A percentile compares a stretch with the other conserved stretches of the same genome.
Conservation (phyloP, 2,113 vertebrate species). For the Vireo altiloquus region DNA sequence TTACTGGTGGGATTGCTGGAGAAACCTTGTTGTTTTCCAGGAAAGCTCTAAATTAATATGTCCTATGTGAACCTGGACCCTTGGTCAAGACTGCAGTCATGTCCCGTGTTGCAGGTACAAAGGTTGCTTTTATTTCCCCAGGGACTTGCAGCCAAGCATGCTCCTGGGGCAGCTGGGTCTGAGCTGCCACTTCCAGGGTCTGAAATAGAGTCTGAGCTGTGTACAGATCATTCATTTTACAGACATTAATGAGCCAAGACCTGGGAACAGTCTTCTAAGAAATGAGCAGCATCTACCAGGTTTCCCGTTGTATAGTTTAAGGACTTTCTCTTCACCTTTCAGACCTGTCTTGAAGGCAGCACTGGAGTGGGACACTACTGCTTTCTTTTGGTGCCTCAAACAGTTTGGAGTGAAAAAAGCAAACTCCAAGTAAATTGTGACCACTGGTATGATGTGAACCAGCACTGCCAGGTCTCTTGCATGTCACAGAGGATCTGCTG, state of each 20-base stretch:
- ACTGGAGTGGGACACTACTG: background rate
- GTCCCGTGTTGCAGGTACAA: background rate
- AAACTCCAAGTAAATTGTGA: background rate
- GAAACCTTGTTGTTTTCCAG: background rate
- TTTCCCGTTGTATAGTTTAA: background rate
- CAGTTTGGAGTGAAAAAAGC: background rate
- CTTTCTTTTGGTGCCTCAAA: background rate
- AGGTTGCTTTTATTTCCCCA: background rate
- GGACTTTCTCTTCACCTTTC: background rate
- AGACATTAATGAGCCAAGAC: background rate
- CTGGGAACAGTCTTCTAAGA: background rate
- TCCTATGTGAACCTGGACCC: background rate
- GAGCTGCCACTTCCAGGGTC: background rate
- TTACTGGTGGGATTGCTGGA: background rate
- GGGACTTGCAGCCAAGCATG: background rate
- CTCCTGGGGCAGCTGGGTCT: background rate
- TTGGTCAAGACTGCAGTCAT: background rate
- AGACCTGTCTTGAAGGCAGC: background rate
- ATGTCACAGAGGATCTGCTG: background rate
- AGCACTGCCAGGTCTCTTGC: fast-evolving
- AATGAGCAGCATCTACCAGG: background rate
- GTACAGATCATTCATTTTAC: background rate
- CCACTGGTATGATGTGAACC: background rate
- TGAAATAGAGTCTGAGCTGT: background rate
- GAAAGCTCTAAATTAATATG: background rate